Evolutionary conservation across 2,113 vertebrate genomes (phyloP), one percentile per base, ranked within the genome.

Genomic region (Corythaixoides concolor): DNA sequence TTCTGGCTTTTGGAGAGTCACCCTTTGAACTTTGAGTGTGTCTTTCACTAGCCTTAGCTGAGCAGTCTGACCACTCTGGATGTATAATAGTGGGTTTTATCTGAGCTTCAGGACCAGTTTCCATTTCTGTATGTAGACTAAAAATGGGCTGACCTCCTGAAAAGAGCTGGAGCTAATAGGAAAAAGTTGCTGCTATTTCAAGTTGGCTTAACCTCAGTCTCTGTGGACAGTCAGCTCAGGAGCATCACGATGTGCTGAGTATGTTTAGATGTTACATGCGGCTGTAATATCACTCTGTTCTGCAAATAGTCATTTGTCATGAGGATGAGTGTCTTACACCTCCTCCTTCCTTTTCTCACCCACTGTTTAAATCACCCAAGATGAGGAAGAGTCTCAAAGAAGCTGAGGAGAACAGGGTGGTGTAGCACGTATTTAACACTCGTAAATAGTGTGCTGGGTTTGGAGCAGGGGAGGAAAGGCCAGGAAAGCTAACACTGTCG

Each of bases 311-410:
- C 84, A 55, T 97, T 95, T 95, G 93, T 95, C 94, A 95, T 78
- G 66, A 92, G 91, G 96, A 91, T 95, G 93, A 97, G 90, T 87
- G 96, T 97, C 93, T 97, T 95, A 95, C 97, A 97, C 96, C 94
- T 97, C 94, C 95, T 91, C 91, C 92, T 97, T 97, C 89, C 89
- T 93, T 97, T 95, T 95, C 87, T 94, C 91, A 76, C 92, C 50
- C 92, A 70, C 91, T 75, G 89, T 73, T 95, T 92, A 93, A 96
- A 91, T 95, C 86, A 79, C 67, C 56, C 41, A 3, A 64, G 90
- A 89, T 76, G 89, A 95, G 87, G 82, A 77, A 87, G 86, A 89
- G 49, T 66, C 94, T 92, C 27, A 12, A 27, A 75, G 86, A 53
- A 73, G 84, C 90, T 83, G 87, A 75, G 89, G 49, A 87, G 74